Percentiles rank a stretch among this genome's conserved stretches.
phyloP scores from a whole-genome alignment of 2,113 vertebrate genomes.

The Acrocephalus arundinaceus region DNA sequence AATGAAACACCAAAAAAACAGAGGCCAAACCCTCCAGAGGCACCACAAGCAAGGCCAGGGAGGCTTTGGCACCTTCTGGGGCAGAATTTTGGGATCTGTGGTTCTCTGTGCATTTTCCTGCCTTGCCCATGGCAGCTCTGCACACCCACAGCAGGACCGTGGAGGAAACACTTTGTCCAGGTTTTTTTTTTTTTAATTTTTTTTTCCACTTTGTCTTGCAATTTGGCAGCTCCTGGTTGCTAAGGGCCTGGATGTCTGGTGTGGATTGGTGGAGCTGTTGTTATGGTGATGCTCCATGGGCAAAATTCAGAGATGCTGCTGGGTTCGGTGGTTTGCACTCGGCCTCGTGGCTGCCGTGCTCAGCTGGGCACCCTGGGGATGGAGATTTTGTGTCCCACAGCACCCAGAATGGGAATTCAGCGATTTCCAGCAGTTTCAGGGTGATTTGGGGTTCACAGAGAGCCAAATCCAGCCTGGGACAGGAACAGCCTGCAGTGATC shows the following conservation, averaged over 20 bases:
- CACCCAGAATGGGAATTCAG: fast-evolving
- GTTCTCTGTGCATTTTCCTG: fast-evolving
- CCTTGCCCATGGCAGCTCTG: not conserved
- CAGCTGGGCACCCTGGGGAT: not conserved
- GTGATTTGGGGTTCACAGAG: not conserved
- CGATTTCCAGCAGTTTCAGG: not conserved
- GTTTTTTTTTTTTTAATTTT: not conserved
- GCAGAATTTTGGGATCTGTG: not conserved
- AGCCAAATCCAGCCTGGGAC: not conserved
- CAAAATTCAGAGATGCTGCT: not conserved
- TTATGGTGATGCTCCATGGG: constrained; percentile 49
- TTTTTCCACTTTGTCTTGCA: not conserved
- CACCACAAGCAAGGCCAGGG: not conserved
- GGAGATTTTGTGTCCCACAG: not conserved
- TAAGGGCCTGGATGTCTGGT: not conserved
- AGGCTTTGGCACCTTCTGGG: not conserved
- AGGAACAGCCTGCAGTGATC: not conserved
- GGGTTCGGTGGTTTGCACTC: not conserved
- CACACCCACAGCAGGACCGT: fast-evolving
- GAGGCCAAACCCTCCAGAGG: not conserved
- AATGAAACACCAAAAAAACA: not conserved
- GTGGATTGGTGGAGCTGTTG: constrained; percentile 55
- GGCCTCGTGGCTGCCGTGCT: constrained; percentile 31
- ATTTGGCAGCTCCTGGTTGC: constrained; percentile 44
- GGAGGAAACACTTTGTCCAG: not conserved